phyloP scores from a whole-genome alignment of 92 coral and sea anemone genomes.

The Parazoanthus swiftii region DNA sequence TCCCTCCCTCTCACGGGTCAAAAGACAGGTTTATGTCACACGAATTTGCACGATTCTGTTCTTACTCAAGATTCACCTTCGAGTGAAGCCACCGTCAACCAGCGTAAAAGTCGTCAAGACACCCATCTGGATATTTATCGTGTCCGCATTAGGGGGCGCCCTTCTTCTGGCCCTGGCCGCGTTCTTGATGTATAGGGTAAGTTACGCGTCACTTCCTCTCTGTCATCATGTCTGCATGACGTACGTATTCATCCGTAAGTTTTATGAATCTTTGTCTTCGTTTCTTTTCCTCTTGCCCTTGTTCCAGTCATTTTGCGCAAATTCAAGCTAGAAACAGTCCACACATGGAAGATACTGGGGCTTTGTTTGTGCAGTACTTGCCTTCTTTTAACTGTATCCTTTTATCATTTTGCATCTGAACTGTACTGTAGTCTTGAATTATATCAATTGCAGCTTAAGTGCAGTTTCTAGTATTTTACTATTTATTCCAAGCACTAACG shows the following conservation, averaged over 20 bases:
- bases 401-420: too few species aligned
- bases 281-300: not conserved
- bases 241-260: not conserved
- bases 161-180: constrained; percentile 25
- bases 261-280: not conserved
- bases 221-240: not conserved
- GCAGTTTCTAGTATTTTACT: too few species aligned
- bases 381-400: too few species aligned
- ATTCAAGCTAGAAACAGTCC: too few species aligned
- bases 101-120: constrained; percentile 13
- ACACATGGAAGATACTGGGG: too few species aligned
- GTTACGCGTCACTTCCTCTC: not conserved
- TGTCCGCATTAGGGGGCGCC: constrained; percentile 30
- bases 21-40: not conserved
- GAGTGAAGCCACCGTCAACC: constrained; percentile 32
- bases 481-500: too few species aligned
- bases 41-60: not conserved
- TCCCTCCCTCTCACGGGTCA: too few species aligned
- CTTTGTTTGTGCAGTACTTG: too few species aligned
- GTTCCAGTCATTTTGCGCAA: not conserved
- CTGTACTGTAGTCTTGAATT: too few species aligned
- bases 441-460: too few species aligned
- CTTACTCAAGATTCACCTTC: constrained; percentile 23
- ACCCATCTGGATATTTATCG: constrained; percentile 32
- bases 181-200: constrained; percentile 28